Evolutionary conservation across 1,140 invertebrate genomes (phyloP), one percentile per base, ranked within the genome.

Genomic region (Megalopta genalis): DNA sequence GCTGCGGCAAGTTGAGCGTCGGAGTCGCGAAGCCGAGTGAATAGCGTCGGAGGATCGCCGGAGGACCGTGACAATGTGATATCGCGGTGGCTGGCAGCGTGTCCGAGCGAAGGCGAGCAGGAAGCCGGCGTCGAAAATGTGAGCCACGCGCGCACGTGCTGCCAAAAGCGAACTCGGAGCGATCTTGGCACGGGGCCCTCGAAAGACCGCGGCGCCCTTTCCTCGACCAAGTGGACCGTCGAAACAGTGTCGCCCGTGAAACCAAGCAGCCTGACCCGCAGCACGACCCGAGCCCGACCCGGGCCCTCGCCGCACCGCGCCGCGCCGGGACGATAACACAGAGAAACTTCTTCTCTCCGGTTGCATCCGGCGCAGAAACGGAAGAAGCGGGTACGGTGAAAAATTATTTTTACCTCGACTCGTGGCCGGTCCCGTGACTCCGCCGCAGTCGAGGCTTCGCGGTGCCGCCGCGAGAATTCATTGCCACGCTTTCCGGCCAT

Each of bases 371-470:
- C 37, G 46, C 25, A 16, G 27, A 21, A 27, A 46, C 60, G 64
- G 52, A 81, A 77, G 72, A 21, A 63, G 66, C 23, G 14, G 62
- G 68, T 80, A 62, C 59, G 67, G 23, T 27, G 76, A 78, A 64
- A 77, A 85, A 84, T 85, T 85, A 84, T 85, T 85, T 85, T 85
- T 85, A 81, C 69, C 60, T 68, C 69, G 60, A n/a, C 62, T 10
- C 27, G 14, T 27, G 78, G 54, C 8, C 16, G 46, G 23, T 54
- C 27, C 21, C 60, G 21, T 59, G 64, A 57, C 16, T 67, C 49
- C n/a, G 23, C 7, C 9, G 25, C 39, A 46, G 39, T 1, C 23
- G 32, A 60, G 12, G 21, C 1, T 18, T 1, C 32, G 54, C 66
- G 42, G 42, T 49, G 66, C n/a, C 5, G 10, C 37, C 27, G 62